A percentile compares a stretch with the other conserved stretches of the same genome.
phyloP scores from a whole-genome alignment of 2,888 invertebrate species.

The Dorcus parallelipipedus region DNA sequence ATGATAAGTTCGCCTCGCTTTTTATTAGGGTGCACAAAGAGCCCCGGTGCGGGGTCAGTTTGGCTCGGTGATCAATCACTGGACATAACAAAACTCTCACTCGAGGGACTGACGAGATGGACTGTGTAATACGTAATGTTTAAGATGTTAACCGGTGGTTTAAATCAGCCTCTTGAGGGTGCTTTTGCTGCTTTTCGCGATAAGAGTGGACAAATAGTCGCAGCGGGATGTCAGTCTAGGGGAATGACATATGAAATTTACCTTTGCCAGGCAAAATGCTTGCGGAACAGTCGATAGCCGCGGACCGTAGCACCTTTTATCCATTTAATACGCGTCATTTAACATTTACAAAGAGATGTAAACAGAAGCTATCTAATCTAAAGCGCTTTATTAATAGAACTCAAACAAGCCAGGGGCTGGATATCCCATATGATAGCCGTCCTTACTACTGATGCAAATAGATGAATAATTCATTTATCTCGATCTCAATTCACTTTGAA shows the following conservation, averaged over 20 bases:
- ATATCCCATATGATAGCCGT: conserved; percentile 38
- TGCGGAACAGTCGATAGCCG: no score
- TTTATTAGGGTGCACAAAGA: conserved; percentile 39
- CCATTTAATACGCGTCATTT: conserved; percentile 39
- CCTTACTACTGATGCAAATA: conserved; percentile 42
- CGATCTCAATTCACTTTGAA: conserved; percentile 45
- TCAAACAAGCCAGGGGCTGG: conserved; percentile 40
- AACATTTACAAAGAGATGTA: conserved; percentile 41
- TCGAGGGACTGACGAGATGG: conserved; percentile 32
- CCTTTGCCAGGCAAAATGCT: not conserved
- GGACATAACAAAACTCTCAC: conserved; percentile 32
- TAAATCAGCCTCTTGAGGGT: conserved; percentile 45
- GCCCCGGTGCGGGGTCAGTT: conserved; percentile 37
- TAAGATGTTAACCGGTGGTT: conserved; percentile 50
- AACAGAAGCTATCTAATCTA: conserved; percentile 44
- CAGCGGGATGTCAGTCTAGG: conserved; percentile 4
- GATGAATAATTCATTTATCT: conserved; percentile 48
- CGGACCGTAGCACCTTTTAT: conserved; percentile 15
- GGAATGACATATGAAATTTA: not conserved
- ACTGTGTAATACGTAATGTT: conserved; percentile 48
- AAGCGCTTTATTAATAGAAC: conserved; percentile 46
- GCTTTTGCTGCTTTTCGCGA: conserved; percentile 32
- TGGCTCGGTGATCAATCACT: conserved; percentile 48
- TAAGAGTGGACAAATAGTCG: conserved; percentile 31
- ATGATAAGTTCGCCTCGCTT: conserved; percentile 40